Evolutionary conservation across 1,140 invertebrate species (phyloP), one percentile per base, ranked within the genome.

Genomic region (Cephus cinctus): DNA sequence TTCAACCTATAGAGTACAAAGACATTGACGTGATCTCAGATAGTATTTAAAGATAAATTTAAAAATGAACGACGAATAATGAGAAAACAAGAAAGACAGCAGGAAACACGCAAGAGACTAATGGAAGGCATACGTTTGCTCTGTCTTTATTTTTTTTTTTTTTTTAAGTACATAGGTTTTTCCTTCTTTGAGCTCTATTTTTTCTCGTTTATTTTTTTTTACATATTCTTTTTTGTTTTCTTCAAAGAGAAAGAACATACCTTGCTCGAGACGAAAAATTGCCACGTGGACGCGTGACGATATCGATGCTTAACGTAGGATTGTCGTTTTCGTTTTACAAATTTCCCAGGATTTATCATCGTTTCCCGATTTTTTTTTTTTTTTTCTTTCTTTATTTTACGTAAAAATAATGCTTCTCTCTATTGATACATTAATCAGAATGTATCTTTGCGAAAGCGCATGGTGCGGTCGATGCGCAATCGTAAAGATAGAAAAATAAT

Each of bases 1-100:
- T 64, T 52, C 51, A 67, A 58, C 63, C 60, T 64, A 61, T 54
- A 66, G 52, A 72, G 69, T 72, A 72, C 67, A 72, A 72, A 72
- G 51, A 61, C 32, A 34, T 50, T 43, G 57, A 70, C 58, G 66
- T 64, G 67, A 72, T 72, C 67, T 72, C 67, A 69, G 52, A 65
- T 67, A 64, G 16, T 23, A 41, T 25, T 20, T 6, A 15, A n/a
- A 45, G 39, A n/a, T n/a, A n/a, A n/a, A n/a, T n/a, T n/a, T n/a
- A n/a, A n/a, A n/a, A n/a, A n/a, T n/a, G n/a, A n/a, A n/a, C n/a
- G n/a, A n/a, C n/a, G n/a, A n/a, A n/a, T n/a, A n/a, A n/a, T n/a
- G n/a, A n/a, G n/a, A n/a, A n/a, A n/a, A n/a, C n/a, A n/a, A n/a
- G n/a, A n/a, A n/a, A n/a, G n/a, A n/a, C n/a, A n/a, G n/a, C n/a